phyloP scores from a whole-genome alignment of 2,113 vertebrate species.

The Phrynosoma blainvillii region DNA sequence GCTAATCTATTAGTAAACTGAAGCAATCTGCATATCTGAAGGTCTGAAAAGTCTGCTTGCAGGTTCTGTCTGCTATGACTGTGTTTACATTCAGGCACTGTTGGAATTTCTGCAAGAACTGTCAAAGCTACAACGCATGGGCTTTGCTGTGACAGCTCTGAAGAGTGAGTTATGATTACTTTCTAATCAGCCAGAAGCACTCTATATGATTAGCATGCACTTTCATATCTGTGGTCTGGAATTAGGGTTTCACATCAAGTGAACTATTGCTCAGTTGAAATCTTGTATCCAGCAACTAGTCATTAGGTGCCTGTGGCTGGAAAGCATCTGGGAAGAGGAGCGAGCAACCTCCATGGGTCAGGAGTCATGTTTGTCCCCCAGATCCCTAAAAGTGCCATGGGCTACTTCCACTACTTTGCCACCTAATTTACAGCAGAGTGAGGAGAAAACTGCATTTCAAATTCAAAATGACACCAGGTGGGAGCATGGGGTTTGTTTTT shows the following conservation, averaged over 20 bases:
- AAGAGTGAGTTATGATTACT: neutral
- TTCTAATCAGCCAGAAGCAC: neutral
- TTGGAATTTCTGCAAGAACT: neutral
- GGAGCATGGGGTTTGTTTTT: neutral
- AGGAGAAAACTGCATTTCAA: neutral
- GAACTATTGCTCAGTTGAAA: neutral
- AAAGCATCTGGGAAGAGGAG: neutral
- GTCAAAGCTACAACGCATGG: neutral
- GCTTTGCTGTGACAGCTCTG: neutral
- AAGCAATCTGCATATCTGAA: neutral
- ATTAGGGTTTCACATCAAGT: neutral
- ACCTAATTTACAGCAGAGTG: neutral
- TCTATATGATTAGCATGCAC: neutral
- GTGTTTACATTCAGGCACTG: neutral
- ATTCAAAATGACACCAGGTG: no score
- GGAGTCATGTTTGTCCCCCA: neutral
- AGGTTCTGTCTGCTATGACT: neutral
- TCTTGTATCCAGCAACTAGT: neutral
- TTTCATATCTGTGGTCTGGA: neutral
- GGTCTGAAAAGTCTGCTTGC: neutral
- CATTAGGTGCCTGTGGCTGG: neutral
- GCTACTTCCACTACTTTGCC: neutral
- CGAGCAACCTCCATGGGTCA: neutral
- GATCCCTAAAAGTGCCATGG: no score
- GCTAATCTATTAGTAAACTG: neutral